A percentile compares a stretch with the other conserved stretches of the same genome.
phyloP scores from a whole-genome alignment of 2,113 vertebrate genomes.

The Strigops habroptila region DNA sequence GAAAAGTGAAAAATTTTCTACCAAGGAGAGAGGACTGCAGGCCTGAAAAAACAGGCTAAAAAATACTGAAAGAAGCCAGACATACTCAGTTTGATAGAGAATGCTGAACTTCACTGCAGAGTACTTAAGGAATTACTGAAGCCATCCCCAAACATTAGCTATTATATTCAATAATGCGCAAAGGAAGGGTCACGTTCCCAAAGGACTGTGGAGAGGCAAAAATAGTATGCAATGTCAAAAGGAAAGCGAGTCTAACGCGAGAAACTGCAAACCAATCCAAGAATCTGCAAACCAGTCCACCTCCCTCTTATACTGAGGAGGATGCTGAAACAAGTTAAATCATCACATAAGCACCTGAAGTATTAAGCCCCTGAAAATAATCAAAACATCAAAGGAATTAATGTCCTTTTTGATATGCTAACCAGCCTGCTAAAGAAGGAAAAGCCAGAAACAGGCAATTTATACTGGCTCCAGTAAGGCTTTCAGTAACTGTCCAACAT shows the following conservation, averaged over 20 bases:
- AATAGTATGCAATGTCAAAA: background rate
- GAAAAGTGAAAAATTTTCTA: background rate
- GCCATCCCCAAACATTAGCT: conserved; percentile 29
- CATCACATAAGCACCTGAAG: background rate
- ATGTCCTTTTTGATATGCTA: background rate
- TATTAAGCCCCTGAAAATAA: background rate
- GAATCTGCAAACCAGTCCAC: background rate
- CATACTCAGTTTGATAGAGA: background rate
- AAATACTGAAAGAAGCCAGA: background rate
- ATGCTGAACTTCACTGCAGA: background rate
- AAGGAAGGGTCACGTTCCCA: background rate
- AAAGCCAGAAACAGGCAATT: background rate
- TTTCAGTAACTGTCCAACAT: background rate
- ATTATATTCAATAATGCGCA: background rate
- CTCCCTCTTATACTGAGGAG: background rate
- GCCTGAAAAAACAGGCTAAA: background rate
- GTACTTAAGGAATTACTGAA: conserved; percentile 23
- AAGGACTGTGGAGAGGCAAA: background rate
- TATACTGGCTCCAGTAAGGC: background rate
- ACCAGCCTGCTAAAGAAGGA: background rate
- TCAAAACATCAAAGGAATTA: background rate
- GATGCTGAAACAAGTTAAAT: background rate
- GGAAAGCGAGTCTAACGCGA: background rate
- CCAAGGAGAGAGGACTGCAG: background rate
- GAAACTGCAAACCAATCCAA: background rate